phyloP scores from a whole-genome alignment of 2,113 vertebrate genomes.

The Callorhinus ursinus region DNA sequence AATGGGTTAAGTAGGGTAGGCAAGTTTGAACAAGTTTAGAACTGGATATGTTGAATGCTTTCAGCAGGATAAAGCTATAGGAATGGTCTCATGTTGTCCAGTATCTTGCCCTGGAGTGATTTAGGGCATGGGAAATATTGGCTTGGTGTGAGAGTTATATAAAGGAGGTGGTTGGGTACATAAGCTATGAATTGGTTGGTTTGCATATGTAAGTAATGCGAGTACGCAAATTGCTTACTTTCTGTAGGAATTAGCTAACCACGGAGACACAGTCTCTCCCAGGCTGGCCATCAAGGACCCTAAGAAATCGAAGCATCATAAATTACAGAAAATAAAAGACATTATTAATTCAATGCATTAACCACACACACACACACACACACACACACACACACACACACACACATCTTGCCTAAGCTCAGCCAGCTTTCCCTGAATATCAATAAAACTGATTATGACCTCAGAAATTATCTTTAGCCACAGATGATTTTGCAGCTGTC shows the following conservation, averaged over 20 bases:
- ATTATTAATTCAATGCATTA: neutral
- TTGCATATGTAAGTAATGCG: neutral
- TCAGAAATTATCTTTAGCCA: neutral
- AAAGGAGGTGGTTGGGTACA: neutral
- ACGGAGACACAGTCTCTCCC: neutral
- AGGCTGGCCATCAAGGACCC: neutral
- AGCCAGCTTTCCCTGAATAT: neutral
- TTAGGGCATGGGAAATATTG: neutral
- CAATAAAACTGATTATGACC: neutral
- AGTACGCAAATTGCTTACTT: fast-evolving
- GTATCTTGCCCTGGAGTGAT: neutral
- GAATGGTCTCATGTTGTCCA: neutral
- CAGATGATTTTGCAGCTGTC: neutral
- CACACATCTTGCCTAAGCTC: neutral
- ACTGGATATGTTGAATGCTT: neutral
- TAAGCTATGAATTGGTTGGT: neutral
- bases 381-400: no score
- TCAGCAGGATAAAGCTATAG: neutral
- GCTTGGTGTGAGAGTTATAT: neutral
- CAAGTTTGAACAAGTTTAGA: neutral
- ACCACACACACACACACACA: neutral
- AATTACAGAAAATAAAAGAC: neutral
- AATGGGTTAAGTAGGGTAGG: neutral
- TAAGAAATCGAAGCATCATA: neutral
- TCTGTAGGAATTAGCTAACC: neutral